Conservation (phyloP, 1,140 invertebrate species). For the Dendroctonus ponderosae region DNA sequence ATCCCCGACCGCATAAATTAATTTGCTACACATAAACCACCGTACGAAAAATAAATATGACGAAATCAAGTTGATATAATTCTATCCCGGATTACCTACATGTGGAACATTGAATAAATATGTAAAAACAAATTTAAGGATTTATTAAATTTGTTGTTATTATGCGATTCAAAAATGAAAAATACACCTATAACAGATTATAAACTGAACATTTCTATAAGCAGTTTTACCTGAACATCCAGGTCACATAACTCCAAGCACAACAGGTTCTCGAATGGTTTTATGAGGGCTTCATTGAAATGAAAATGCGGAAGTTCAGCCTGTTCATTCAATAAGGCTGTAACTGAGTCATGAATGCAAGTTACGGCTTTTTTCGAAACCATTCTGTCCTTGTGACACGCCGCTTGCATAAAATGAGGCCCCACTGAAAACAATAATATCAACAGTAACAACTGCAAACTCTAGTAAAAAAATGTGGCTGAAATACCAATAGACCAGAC, state of each 20-base stretch:
- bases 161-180: no score
- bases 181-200: no score
- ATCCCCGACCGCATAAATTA: no score
- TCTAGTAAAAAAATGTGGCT: no score
- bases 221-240: conserved; percentile 68
- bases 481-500: conserved; percentile 71
- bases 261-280: conserved; percentile 91
- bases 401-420: conserved; percentile 90
- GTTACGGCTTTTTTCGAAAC: conserved; percentile 92
- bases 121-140: no score
- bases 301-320: conserved; percentile 89
- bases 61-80: no score
- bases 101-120: no score
- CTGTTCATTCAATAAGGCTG: conserved; percentile 82
- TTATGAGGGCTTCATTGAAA: conserved; percentile 91
- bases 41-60: no score
- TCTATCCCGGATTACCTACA: no score
- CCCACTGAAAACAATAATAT: conserved; percentile 56
- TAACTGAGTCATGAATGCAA: conserved; percentile 89
- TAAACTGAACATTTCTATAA: no score
- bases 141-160: no score
- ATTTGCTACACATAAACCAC: no score
- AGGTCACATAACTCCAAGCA: conserved; percentile 88
- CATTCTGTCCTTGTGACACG: conserved; percentile 83
- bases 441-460: background rate